Base-by-base conservation (phyloP, 2,888 invertebrate genomes). In the Epicampocera succincta region DNA sequence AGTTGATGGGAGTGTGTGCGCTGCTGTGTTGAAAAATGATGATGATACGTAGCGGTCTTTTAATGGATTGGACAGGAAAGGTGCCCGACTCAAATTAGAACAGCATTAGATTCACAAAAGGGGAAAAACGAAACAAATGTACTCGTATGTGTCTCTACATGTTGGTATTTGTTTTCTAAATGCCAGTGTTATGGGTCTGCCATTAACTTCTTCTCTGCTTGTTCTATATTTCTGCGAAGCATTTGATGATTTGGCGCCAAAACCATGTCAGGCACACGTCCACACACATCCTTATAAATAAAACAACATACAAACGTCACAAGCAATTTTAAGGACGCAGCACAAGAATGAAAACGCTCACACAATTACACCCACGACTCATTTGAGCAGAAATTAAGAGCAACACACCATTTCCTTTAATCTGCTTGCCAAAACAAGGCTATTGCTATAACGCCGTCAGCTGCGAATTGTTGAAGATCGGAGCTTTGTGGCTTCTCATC, bases 11-110 rank as follows among this genome's bases (percentile, higher is more conserved):
- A 29, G n/a, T 25, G 21, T 66, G 4, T 54, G 48, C 38, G 13
- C 42, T 15, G 42, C 25, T 68, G 15, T 68, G 58, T 63, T 66
- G 68, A 48, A 82, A 73, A 74, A 74, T 63, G 54, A 68, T 69
- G 58, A 56, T 80, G 76, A 44, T 68, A 44, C 11, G 61, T 72
- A 44, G 65, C 71, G 74, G 81, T 21, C 60, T 71, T 68, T 71
- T 82, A 78, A 82, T 82, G 74, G 75, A 82, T 75, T 74, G 78
- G 60, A 66, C 74, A 71, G 46, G 73, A 63, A 82, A 82, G 82
- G 82, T 77, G 79, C 73, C 76, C 76, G 48, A 66, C 69, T 33
- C 9, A 56, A 73, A 74, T 58, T 66, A 65, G 71, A 76, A 63
- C 68, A 65, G 56, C 12, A 42, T 11, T 15, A 29, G 46, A 46